Conservation (phyloP, 1,140 invertebrate species). For the Aphelinus certus region DNA sequence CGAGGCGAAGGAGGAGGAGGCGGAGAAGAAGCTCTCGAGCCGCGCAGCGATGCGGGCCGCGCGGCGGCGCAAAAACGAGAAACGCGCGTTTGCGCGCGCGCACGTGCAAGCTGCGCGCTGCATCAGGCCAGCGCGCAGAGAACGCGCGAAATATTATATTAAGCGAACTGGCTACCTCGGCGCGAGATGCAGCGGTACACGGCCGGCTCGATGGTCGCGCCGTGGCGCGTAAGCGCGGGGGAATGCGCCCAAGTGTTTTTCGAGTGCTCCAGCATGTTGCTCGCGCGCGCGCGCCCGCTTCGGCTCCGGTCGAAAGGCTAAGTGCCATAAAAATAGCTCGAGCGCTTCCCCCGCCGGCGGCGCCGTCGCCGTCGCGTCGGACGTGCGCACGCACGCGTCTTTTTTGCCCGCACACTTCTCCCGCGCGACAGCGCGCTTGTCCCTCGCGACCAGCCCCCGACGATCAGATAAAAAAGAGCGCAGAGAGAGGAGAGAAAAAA, state of each 20-base stretch:
- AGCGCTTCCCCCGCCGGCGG: conserved; percentile 51
- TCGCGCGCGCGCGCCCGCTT: too few relatives aligned
- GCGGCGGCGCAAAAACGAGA: not conserved
- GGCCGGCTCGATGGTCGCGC: conserved; percentile 12
- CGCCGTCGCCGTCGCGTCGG: conserved; percentile 42
- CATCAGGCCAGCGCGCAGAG: not conserved
- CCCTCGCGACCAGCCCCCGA: conserved; percentile 3
- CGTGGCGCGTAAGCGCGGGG: conserved; percentile 62
- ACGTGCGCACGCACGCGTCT: conserved; percentile 42
- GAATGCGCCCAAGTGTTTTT: conserved; percentile 65
- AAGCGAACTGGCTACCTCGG: too few relatives aligned
- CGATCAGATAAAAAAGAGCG: conserved; percentile 31
- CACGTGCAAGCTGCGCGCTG: not conserved
- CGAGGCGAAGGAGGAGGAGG: not conserved
- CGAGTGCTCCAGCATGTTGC: conserved; percentile 66
- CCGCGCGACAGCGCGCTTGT: conserved; percentile 18
- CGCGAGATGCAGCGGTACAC: too few relatives aligned
- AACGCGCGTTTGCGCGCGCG: not conserved
- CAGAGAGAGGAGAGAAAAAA: not conserved
- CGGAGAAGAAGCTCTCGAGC: not conserved
- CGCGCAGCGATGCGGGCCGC: not conserved
- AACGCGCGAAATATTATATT: conserved; percentile 31
- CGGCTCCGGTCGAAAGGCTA: conserved; percentile 55
- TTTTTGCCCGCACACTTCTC: conserved; percentile 25
- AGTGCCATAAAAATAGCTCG: conserved; percentile 66